Evolutionary conservation across 1,140 invertebrate genomes (phyloP), one percentile per base, ranked within the genome.

Genomic region (Drosophila sechellia): DNA sequence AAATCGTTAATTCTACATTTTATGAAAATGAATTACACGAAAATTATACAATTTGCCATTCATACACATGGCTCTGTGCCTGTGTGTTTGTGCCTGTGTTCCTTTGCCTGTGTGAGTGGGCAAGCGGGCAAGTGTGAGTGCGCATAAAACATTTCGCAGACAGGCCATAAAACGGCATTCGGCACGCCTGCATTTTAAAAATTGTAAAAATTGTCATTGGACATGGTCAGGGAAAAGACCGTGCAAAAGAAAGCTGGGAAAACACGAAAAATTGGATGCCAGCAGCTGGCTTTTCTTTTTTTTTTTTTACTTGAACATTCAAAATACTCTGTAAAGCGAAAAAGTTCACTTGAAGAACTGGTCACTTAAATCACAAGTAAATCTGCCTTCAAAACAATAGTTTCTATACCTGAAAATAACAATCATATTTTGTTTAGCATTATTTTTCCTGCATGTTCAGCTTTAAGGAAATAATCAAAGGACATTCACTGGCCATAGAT

Each of bases 1-100:
- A 89, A 84, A 80, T 74, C 84, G 85, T 89, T 89, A 87, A 87
- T 87, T 87, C 84, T 72, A 72, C 71, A 79, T 79, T 65, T 63
- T 68, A 87, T 89, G 72, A 83, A 89, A 89, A 79, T 77, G 76
- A 77, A 83, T 78, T 76, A 71, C 70, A 61, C 49, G 66, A 64
- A 77, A 69, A 74, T 85, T 77, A 69, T 63, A 77, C 79, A 78
- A 73, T 81, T 81, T 77, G 56, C 56, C 60, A 76, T 71, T 64
- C 49, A 58, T 43, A 53, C 69, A 53, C 70, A 35, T 35, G 42
- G 58, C 39, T 43, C 58, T 48, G 40, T 39, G 37, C 12, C 17
- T 48, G 10, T 42, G 4, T 22, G 10, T 31, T 13, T 52, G 20
- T 35, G 20, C 25, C 5, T 49, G 25, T 55, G 43, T 61, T 12